A percentile compares a stretch with the other conserved stretches of the same genome.
Evolutionary conservation across 2,113 vertebrate species (phyloP).

Genomic region (Ptychochromis oligacanthus): DNA sequence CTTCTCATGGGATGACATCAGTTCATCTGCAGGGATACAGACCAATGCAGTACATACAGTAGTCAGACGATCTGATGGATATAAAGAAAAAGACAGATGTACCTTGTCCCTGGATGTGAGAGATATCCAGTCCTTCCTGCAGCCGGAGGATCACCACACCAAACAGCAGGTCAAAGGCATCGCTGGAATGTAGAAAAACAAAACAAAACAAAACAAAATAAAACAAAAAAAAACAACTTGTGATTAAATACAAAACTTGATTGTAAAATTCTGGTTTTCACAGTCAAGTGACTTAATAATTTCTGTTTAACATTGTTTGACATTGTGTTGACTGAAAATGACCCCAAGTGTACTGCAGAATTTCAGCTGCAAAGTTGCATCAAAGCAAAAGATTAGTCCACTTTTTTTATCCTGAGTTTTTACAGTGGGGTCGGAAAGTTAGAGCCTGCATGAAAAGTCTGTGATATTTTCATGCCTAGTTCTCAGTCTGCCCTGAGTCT

Average conservation of each 20-base stretch:
- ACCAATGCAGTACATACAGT: not conserved
- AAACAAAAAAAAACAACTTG: too few species aligned
- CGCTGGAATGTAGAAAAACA: conserved; percentile 79
- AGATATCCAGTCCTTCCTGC: conserved; percentile 93
- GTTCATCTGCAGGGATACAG: conserved; percentile 82
- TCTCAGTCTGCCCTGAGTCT: not conserved
- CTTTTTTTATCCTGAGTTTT: not conserved
- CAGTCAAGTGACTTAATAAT: too few species aligned
- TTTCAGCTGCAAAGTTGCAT: not conserved
- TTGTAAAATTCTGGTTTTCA: not conserved
- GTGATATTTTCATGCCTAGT: not conserved
- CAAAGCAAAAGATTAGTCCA: not conserved
- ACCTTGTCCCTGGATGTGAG: conserved; percentile 95
- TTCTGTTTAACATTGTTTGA: too few species aligned
- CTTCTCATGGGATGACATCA: conserved; percentile 89
- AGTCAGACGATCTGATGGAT: not conserved
- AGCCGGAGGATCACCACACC: conserved; percentile 93
- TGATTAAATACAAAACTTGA: not conserved
- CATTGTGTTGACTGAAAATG: not conserved
- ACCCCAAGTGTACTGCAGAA: not conserved
- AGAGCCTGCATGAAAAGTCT: not conserved
- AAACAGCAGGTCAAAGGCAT: conserved; percentile 94
- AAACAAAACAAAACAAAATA: not conserved
- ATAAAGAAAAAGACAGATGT: not conserved
- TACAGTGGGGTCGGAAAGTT: accelerated